Percentiles rank a stretch among this genome's conserved stretches.
Conservation (phyloP, 2,113 vertebrate genomes). For the Malurus cyaneus region DNA sequence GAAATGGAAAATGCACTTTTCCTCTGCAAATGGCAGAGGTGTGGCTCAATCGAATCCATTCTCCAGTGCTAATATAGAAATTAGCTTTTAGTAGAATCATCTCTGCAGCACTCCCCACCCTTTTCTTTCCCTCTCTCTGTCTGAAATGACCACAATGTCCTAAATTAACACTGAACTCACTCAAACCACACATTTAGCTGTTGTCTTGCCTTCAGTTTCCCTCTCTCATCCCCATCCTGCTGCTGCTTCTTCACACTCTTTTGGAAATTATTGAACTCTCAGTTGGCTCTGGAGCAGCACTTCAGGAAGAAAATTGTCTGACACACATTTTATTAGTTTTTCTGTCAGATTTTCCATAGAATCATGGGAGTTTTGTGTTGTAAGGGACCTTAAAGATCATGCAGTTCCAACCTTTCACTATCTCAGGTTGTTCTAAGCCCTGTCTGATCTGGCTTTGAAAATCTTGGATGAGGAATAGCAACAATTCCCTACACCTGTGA, state of each 20-base stretch:
- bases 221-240: neutral
- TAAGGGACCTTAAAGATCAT: neutral
- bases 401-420: neutral
- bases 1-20: neutral
- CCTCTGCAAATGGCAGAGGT: neutral
- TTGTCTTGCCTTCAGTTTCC: neutral
- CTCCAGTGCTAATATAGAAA: neutral
- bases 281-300: neutral
- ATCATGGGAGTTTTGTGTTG: neutral
- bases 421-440: neutral
- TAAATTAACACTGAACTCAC: slow-evolving; percentile 26
- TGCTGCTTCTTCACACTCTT: neutral
- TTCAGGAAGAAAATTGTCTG: neutral
- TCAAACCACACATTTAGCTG: slow-evolving; percentile 38
- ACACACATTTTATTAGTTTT: neutral
- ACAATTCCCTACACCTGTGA: neutral
- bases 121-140: neutral
- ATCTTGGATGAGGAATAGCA: neutral
- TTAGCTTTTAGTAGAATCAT: slow-evolving; percentile 9
- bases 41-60: neutral
- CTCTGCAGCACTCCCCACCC: neutral
- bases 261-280: neutral
- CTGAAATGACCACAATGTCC: slow-evolving; percentile 25
- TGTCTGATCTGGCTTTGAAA: fast-evolving
- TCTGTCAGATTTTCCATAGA: neutral